Percentiles rank a stretch among this genome's conserved stretches.
Evolutionary conservation across 2,888 invertebrate genomes (phyloP).

Genomic region (Nesidiocoris tenuis): DNA sequence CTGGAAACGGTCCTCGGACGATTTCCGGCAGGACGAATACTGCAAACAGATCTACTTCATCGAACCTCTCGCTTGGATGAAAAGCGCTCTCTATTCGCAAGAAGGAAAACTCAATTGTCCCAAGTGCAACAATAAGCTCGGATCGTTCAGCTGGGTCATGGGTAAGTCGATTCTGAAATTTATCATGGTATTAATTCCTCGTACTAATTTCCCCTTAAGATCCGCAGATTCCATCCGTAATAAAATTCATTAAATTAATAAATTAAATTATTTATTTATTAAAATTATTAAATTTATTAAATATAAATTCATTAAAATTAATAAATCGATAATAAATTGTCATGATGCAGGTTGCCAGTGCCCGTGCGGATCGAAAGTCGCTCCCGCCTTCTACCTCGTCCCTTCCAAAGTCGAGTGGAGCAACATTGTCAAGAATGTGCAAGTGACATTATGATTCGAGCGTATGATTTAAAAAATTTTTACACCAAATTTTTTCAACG

Average conservation of each 20-base stretch:
- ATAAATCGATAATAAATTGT: too few species aligned
- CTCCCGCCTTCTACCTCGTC: conserved; percentile 87
- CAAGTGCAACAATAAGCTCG: conserved; percentile 79
- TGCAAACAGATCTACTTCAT: conserved; percentile 80
- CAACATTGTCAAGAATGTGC: conserved; percentile 83
- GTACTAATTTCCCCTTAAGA: too few species aligned
- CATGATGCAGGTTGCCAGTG: conserved; percentile 72
- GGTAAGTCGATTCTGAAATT: conserved; percentile 59
- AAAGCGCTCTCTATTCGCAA: conserved; percentile 64
- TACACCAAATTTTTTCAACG: neutral
- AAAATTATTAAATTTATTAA: too few species aligned
- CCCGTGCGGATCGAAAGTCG: conserved; percentile 85
- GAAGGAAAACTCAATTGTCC: conserved; percentile 85
- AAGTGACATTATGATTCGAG: conserved; percentile 60
- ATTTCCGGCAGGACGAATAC: conserved; percentile 51
- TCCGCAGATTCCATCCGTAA: too few species aligned
- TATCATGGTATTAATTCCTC: too few species aligned
- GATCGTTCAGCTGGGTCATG: conserved; percentile 88
- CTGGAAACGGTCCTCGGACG: conserved; percentile 55
- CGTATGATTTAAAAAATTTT: conserved; percentile 35
- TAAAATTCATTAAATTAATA: too few species aligned
- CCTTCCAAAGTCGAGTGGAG: conserved; percentile 89
- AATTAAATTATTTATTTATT: too few species aligned
- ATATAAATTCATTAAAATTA: too few species aligned
- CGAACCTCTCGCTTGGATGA: conserved; percentile 90